Percentiles rank a stretch among this genome's conserved stretches.
Evolutionary conservation across 2,113 vertebrate species (phyloP).

Genomic region (Antigone vipio): DNA sequence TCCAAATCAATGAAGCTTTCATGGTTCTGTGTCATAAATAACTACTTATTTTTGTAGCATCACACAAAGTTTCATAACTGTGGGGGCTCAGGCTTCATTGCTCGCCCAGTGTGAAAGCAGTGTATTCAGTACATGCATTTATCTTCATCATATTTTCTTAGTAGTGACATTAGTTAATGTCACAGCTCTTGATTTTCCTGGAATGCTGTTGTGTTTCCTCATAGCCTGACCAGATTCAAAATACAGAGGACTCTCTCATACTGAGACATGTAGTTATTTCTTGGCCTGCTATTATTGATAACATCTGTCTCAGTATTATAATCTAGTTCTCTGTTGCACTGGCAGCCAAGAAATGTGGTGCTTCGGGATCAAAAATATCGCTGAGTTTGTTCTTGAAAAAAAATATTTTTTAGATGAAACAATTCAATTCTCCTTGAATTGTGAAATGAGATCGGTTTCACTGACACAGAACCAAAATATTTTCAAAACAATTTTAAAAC

Average conservation of each 20-base stretch:
- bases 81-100: background rate
- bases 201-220: background rate
- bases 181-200: background rate
- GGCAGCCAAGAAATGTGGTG: slow-evolving; percentile 43
- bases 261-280: background rate
- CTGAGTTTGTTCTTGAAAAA: background rate
- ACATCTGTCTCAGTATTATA: slow-evolving; percentile 40
- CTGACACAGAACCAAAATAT: slow-evolving; percentile 19
- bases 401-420: background rate
- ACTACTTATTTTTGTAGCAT: background rate
- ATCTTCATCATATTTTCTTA: background rate
- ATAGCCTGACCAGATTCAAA: background rate
- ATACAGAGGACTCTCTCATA: background rate
- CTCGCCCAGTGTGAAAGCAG: background rate
- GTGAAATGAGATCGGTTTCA: slow-evolving; percentile 28
- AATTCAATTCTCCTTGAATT: background rate
- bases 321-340: background rate
- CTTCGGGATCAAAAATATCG: slow-evolving; percentile 1
- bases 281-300: slow-evolving; percentile 25
- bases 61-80: background rate
- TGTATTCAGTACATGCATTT: background rate
- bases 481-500: background rate
- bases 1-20: background rate
- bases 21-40: background rate
- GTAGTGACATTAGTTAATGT: background rate